Base-by-base conservation (phyloP, 1,140 invertebrate species). In the Hydropsyche tenuis region DNA sequence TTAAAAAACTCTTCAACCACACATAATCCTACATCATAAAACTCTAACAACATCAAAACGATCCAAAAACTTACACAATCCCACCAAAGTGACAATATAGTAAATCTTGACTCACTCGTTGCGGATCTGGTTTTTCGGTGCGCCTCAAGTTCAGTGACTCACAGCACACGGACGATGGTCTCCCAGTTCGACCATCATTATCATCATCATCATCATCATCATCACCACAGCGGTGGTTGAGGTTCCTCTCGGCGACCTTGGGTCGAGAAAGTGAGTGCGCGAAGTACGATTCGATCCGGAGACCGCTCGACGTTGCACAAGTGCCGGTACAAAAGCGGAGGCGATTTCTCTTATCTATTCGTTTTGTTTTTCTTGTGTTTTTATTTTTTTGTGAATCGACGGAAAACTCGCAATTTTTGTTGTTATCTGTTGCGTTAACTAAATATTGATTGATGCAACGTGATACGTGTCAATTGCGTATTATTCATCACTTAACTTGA, bases 91-190 rank as follows among this genome's bases (percentile, higher is more conserved):
- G 30, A 37, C 30, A 37, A 37, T 37, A 37, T 37, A 4, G 30
- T 20, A 53, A 53, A 53, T 18, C 7, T 60, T 60, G 22, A 60
- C 18, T 60, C 56, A 25, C 56, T 60, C 3, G 56, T 60, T 60
- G 56, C 56, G 56, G 23, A 60, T 60, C 56, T 60, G 56, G 56
- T 60, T 60, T 60, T 60, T 60, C 20, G 56, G 11, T n/a, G n/a
- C 2, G 4, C 23, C 23, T 4, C 56, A 60, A 14, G 56, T 60
- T 60, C 56, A 60, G 56, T 60, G 56, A 60, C 56, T 60, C 56
- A 53, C 51, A 5, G 22, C 5, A 6, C 22, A 9, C 56, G 56
- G 16, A 53, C 9, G 48, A 53, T 53, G 48, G 48, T 53, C 9
- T 53, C 25, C 22, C 22, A 60, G 12, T 37, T 37, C 23, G 22